These are phyloP conservation scores for Brachypteracias leptosomus DNA, from an alignment of 2,113 vertebrate species.

Conservation along the genomic window DNA sequence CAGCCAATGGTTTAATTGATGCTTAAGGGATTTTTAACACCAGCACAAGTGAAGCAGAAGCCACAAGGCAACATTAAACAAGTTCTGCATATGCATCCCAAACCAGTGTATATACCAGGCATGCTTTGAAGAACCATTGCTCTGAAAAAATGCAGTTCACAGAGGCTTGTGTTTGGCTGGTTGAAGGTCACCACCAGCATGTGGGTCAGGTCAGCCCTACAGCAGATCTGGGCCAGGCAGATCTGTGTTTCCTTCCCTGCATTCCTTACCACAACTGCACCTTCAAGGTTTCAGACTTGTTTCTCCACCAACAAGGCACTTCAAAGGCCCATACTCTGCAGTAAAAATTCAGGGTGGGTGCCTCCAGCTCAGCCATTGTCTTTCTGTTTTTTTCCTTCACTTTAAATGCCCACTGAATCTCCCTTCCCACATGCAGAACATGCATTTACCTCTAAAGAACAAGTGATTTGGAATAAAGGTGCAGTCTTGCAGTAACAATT, in stretches of 20 bases:
- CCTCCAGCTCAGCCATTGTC: neutral
- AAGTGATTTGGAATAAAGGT: neutral
- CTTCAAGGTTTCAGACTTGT: neutral
- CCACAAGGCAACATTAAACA: neutral
- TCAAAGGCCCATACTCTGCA: neutral
- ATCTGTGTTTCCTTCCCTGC: neutral
- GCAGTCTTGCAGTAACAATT: slow-evolving; percentile 15
- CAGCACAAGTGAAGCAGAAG: neutral
- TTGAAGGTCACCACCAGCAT: neutral
- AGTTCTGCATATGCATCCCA: neutral
- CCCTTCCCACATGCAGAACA: neutral
- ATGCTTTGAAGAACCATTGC: neutral
- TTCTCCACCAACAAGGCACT: neutral
- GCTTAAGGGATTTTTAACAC: neutral
- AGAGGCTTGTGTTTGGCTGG: neutral
- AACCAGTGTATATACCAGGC: neutral
- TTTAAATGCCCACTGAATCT: neutral
- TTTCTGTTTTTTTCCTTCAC: neutral
- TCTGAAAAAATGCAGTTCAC: neutral
- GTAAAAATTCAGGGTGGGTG: neutral
- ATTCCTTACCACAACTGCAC: neutral
- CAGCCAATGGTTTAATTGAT: neutral
- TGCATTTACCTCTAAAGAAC: neutral
- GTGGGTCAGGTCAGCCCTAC: neutral
- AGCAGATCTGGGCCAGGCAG: neutral